Evolutionary conservation across 2,113 vertebrate species (phyloP).

Genomic region (Lepisosteus osseus): DNA sequence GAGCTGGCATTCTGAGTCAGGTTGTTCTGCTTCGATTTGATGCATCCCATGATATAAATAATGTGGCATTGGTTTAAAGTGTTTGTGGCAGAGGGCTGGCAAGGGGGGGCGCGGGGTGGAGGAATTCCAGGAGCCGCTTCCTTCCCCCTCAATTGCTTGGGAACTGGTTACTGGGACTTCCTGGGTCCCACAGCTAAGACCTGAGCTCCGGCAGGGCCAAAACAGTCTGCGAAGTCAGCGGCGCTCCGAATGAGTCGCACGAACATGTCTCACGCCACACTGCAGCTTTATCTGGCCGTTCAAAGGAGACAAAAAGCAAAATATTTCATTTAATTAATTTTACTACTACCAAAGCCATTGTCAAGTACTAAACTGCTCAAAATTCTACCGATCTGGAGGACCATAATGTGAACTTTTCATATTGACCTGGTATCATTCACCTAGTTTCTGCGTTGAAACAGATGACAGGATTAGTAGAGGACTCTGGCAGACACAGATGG

Average conservation of each 20-base stretch:
- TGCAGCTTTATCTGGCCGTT: slow-evolving; percentile 16
- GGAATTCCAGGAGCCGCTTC: background rate
- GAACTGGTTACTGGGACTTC: background rate
- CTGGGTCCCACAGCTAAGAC: slow-evolving; percentile 22
- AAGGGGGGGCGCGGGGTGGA: background rate
- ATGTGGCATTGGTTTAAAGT: slow-evolving; percentile 41
- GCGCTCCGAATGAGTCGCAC: slow-evolving; percentile 14
- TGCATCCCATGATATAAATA: slow-evolving; percentile 70
- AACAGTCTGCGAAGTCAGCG: slow-evolving; percentile 14
- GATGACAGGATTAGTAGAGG: background rate
- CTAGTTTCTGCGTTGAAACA: background rate
- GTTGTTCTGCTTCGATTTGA: slow-evolving; percentile 72
- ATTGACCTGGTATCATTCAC: slow-evolving; percentile 8
- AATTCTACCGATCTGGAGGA: slow-evolving; percentile 24
- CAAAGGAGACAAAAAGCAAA: slow-evolving; percentile 10
- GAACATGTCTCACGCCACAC: slow-evolving; percentile 14
- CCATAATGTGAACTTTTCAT: slow-evolving; percentile 13
- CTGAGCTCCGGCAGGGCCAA: slow-evolving; percentile 31
- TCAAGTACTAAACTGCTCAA: background rate
- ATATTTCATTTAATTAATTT: slow-evolving; percentile 25
- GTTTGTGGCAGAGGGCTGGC: background rate
- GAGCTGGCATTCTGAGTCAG: slow-evolving; percentile 41
- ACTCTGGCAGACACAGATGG: no score
- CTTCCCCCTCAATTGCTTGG: slow-evolving; percentile 4
- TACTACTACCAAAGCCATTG: background rate